A percentile compares a stretch with the other conserved stretches of the same genome.
phyloP scores from a whole-genome alignment of 2,888 invertebrate species.

The Nymphalis urticae region DNA sequence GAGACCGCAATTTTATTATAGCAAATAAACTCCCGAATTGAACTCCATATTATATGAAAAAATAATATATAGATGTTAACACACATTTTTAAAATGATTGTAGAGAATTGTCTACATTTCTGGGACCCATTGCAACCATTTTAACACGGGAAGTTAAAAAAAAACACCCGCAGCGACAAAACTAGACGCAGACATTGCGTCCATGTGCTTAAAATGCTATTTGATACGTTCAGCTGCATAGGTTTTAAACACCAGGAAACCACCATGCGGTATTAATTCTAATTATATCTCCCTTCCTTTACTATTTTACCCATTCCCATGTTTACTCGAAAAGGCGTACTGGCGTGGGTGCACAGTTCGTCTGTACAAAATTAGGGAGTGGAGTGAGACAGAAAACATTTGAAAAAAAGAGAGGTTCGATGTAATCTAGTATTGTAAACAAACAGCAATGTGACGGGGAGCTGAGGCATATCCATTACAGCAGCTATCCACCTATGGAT shows the following conservation, averaged over 20 bases:
- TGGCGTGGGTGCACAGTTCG: slow-evolving; percentile 70
- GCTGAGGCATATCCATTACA: slow-evolving; percentile 66
- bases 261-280: slow-evolving; percentile 71
- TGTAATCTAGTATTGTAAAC: slow-evolving; percentile 58
- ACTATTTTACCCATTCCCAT: slow-evolving; percentile 75
- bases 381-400: slow-evolving; percentile 69
- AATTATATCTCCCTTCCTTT: slow-evolving; percentile 77
- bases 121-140: too few species aligned
- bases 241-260: slow-evolving; percentile 48
- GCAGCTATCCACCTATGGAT: slow-evolving; percentile 43
- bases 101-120: too few species aligned
- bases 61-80: too few species aligned
- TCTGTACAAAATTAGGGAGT: slow-evolving; percentile 71
- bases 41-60: too few species aligned
- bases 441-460: slow-evolving; percentile 63
- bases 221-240: slow-evolving; percentile 30
- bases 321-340: slow-evolving; percentile 78
- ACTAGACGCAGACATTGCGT: background rate
- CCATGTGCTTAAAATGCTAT: slow-evolving; percentile 18
- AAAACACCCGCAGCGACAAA: background rate
- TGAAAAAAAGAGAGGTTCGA: slow-evolving; percentile 59
- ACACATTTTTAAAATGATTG: too few species aligned
- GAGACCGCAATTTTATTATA: too few species aligned
- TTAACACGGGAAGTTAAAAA: background rate
- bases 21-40: too few species aligned